Base-by-base conservation (phyloP, 2,797 vertebrate species). In the Ctenochaetus hawaiiensis region DNA sequence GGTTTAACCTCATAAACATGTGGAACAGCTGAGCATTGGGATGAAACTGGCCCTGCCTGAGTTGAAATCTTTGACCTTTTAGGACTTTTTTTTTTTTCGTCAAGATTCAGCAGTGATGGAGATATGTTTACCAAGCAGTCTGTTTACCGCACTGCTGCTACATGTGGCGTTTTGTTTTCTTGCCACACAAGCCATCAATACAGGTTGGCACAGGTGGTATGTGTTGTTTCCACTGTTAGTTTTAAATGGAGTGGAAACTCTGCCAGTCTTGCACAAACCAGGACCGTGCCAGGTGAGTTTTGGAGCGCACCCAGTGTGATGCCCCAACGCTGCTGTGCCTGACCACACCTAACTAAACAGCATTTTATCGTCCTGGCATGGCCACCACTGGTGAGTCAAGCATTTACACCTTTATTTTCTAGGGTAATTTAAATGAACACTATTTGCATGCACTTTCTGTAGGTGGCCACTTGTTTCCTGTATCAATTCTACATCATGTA, bases 191-290 rank as follows among this genome's bases (percentile, higher is more conserved):
- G 63, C 73, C 17, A 30, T 63, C 45, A 16, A 59, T 20, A 49
- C 62, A 71, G 58, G 69, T 72, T 45, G 52, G 57, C 79, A 75
- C 76, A 72, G 69, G 76, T 80, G 68, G 30, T 8, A 7, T 43
- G 57, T 64, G 61, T 69, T 51, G 48, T 83, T 81, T 75, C 22
- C 52, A 80, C 64, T 57, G 61, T 71, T 77, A 67, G 70, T 85
- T 80, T 85, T 72, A 84, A 88, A 83, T 69, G 60, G 64, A 78
- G 77, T 85, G 83, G 83, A 89, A 89, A 85, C 74, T 72, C 59
- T 3, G 20, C 57, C 62, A 47, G 69, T 69, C 78, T 26, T 58
- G 54, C 64, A 72, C 72, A 74, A 80, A 71, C 18, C 64, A 48
- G 66, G 37, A 37, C 64, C 20, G 56, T 71, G 72, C 77, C 76